These are phyloP conservation scores for Caloenas nicobarica DNA, from an alignment of 2,113 vertebrate genomes.

Conservation along the genomic window DNA sequence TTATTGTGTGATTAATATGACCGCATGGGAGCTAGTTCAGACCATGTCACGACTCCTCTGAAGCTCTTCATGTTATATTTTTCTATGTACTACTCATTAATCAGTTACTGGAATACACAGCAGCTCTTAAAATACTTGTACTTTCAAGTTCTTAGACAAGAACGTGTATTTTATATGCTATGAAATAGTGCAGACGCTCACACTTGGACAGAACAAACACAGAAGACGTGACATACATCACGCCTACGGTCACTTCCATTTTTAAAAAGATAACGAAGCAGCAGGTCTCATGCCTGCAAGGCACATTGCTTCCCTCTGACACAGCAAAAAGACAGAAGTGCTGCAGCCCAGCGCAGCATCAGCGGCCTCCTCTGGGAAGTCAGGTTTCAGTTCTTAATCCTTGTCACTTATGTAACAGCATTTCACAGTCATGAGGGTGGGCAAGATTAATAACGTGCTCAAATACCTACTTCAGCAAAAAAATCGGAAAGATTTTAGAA, in stretches of 20 bases:
- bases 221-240: neutral
- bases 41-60: neutral
- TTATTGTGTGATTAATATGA: neutral
- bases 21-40: neutral
- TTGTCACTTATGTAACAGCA: accelerated
- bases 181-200: neutral
- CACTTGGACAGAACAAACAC: neutral
- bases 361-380: neutral
- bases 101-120: neutral
- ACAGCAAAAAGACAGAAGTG: neutral
- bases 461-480: neutral
- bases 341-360: neutral
- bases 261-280: neutral
- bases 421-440: neutral
- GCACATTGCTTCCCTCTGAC: neutral
- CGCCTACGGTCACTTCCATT: accelerated
- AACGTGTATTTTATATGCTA: neutral
- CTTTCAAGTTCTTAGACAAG: neutral
- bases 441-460: neutral
- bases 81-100: neutral
- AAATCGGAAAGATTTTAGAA: neutral
- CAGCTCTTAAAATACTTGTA: neutral
- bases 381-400: neutral
- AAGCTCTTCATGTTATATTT: neutral
- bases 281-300: neutral